Evolutionary conservation across 2,113 vertebrate species (phyloP).

Genomic region (Thomomys bottae): DNA sequence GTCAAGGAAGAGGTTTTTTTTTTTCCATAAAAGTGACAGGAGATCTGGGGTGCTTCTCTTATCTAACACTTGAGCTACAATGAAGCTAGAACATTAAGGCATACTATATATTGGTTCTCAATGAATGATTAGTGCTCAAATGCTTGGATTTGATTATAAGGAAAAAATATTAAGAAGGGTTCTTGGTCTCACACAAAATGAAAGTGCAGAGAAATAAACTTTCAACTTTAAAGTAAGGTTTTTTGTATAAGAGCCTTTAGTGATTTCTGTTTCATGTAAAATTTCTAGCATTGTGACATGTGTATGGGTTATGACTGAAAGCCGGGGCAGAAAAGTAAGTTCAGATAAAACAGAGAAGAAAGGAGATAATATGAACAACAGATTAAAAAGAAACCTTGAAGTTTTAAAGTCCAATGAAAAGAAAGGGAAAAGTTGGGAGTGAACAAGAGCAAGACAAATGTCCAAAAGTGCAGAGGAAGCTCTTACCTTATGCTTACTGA

Average conservation of each 20-base stretch:
- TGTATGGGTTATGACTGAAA: background rate
- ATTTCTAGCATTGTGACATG: background rate
- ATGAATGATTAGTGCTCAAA: conserved; percentile 31
- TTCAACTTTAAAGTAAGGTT: conserved; percentile 46
- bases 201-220: conserved; percentile 32
- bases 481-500: background rate
- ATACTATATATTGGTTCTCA: background rate
- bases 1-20: conserved; percentile 43
- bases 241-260: background rate
- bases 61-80: background rate
- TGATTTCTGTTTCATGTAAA: conserved; percentile 18
- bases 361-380: background rate
- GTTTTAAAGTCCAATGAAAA: background rate
- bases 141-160: background rate
- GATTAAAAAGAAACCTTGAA: background rate
- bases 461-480: background rate
- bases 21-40: conserved; percentile 30
- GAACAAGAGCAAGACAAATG: background rate
- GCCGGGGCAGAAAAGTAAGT: background rate
- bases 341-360: background rate
- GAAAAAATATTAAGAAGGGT: conserved; percentile 19
- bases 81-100: background rate
- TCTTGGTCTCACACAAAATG: conserved; percentile 10
- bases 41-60: conserved; percentile 6
- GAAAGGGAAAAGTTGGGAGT: background rate